Base-by-base conservation (phyloP, 2,113 vertebrate genomes). In the Poicephalus gulielmi region DNA sequence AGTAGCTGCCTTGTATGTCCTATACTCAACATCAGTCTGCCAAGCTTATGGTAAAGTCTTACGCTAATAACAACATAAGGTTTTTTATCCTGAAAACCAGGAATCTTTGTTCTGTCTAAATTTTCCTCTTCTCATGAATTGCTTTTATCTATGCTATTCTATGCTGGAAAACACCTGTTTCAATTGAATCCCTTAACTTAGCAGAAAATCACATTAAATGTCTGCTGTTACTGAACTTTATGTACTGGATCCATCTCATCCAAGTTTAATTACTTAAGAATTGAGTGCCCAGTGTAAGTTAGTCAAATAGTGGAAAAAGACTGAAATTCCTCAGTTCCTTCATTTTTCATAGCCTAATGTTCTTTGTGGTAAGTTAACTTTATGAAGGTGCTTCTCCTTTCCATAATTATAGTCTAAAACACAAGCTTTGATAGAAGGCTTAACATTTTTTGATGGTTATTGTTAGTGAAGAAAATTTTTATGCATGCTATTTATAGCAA, bases 181-280 rank as follows among this genome's bases (percentile, higher is more conserved):
- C 50, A 46, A 18, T 3, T 76, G 47, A 85, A 79, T 83, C 8
- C 41, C 44, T 63, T 60, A 92, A 85, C 85, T n/a, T 24, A 95
- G 82, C 67, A 84, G 84, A 96, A 92, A 94, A 84, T 67, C 31
- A 70, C 23, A 19, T 67, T 67, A 84, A 84, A 25, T 30, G 43
- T 53, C 43, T 84, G 31, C 15, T 67, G 64, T 70, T 92, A 86
- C 46, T 85, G 52, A 85, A 78, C 43, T 69, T 78, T 67, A 71
- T 64, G 28, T 35, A 13, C 37, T 71, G 28, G 22, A 84, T 85
- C 22, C 33, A 71, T 43, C 55, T 79, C 39, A 85, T 78, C 15
- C 35, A 82, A 68, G 71, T 62, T 85, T 73, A 96, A 84, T 84
- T 90, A 90, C 80, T 91, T 83, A 35, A 76, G 90, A 85, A 60